A percentile compares a stretch with the other conserved stretches of the same genome.
These are phyloP conservation scores for Malurus leucopterus DNA, from an alignment of 2,797 vertebrate genomes.

Conservation along the genomic window DNA sequence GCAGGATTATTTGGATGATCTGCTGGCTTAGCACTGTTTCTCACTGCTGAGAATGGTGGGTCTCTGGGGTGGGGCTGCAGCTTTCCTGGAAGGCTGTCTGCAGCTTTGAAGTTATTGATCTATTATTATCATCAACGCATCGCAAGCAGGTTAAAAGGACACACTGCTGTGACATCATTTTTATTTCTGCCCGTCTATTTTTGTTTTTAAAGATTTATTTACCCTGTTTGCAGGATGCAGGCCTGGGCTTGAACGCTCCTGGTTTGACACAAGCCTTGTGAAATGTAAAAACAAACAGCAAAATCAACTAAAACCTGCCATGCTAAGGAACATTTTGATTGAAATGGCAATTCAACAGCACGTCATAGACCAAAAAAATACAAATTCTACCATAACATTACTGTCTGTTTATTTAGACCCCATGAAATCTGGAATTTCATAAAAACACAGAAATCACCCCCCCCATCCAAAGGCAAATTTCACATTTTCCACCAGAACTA, in stretches of 20 bases:
- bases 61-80: background rate
- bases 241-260: background rate
- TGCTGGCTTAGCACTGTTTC: background rate
- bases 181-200: slow-evolving; percentile 32
- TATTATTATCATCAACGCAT: background rate
- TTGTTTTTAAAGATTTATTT: slow-evolving; percentile 13
- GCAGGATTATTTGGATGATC: background rate
- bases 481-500: background rate
- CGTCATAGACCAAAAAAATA: background rate
- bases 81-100: slow-evolving; percentile 33
- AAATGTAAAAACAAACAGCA: background rate
- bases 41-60: background rate
- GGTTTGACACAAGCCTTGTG: background rate
- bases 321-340: background rate
- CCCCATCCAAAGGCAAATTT: background rate
- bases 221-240: background rate
- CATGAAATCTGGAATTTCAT: background rate
- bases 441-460: background rate
- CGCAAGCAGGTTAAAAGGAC: background rate
- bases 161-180: background rate
- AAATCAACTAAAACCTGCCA: background rate
- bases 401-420: background rate
- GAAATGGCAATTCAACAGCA: background rate
- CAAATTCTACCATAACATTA: background rate
- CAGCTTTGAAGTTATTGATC: slow-evolving; percentile 37